These are phyloP conservation scores for Picus viridis DNA, from an alignment of 2,797 vertebrate species.

Conservation along the genomic window DNA sequence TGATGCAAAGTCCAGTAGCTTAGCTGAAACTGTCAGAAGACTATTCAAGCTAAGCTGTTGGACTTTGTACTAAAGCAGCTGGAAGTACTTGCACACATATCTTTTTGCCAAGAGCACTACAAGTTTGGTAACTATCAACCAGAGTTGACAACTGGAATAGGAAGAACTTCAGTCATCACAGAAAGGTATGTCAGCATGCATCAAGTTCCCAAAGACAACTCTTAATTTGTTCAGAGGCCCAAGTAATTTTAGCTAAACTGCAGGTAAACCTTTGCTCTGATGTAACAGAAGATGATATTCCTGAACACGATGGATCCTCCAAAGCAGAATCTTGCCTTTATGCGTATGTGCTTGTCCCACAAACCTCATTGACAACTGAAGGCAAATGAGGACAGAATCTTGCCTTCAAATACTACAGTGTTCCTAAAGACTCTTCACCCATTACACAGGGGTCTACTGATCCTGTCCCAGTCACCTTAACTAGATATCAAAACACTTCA, in stretches of 20 bases:
- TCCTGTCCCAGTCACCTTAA: neutral
- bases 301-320: neutral
- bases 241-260: neutral
- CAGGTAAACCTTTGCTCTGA: neutral
- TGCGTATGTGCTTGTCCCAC: accelerated
- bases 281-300: neutral
- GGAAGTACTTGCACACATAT: neutral
- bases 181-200: neutral
- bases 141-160: neutral
- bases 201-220: neutral
- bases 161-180: neutral
- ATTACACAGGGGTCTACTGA: neutral
- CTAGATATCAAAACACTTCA: neutral
- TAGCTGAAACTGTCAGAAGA: constrained; percentile 18
- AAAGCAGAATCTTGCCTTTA: neutral
- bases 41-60: constrained; percentile 12
- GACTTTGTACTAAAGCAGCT: constrained; percentile 48
- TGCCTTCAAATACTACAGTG: accelerated
- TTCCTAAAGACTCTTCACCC: neutral
- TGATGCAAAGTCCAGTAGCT: constrained; percentile 49
- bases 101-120: neutral
- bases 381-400: neutral
- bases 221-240: neutral
- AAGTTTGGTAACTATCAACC: neutral
- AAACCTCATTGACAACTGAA: neutral